Conservation (phyloP, 2,888 invertebrate genomes). For the Anorthoa munda region DNA sequence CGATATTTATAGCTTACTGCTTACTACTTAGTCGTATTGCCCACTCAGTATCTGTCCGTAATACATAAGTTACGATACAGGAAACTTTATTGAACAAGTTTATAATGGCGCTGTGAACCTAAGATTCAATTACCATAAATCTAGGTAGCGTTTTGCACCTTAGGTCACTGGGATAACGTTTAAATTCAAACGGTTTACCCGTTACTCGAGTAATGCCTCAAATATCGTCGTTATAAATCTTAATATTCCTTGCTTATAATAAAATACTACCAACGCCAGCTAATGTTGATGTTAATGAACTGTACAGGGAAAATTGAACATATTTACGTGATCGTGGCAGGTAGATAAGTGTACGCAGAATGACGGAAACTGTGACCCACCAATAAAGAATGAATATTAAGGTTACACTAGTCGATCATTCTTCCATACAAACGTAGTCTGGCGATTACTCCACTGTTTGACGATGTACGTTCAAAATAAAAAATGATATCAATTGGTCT, state of each 20-base stretch:
- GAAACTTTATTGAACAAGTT: constrained; percentile 42
- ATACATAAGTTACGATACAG: constrained; percentile 42
- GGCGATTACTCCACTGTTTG: too few relatives aligned
- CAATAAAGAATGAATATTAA: too few relatives aligned
- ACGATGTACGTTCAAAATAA: too few relatives aligned
- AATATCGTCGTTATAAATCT: neutral
- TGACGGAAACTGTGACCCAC: neutral
- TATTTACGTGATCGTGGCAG: neutral
- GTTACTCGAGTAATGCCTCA: neutral
- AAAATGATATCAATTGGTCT: too few relatives aligned
- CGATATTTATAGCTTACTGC: constrained; percentile 21
- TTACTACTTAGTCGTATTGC: constrained; percentile 29
- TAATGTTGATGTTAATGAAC: constrained; percentile 25
- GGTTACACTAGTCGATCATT: too few relatives aligned
- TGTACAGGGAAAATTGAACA: constrained; percentile 23
- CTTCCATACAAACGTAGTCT: too few relatives aligned
- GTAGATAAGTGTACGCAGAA: neutral
- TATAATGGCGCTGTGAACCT: constrained; percentile 13
- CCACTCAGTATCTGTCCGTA: constrained; percentile 21
- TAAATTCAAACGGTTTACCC: neutral
- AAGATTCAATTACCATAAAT: constrained; percentile 15
- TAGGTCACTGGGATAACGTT: neutral
- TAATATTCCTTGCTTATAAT: neutral
- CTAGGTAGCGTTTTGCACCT: neutral
- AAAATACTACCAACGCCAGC: neutral